Conservation (phyloP, 2,113 vertebrate genomes). For the Apodemus sylvaticus region DNA sequence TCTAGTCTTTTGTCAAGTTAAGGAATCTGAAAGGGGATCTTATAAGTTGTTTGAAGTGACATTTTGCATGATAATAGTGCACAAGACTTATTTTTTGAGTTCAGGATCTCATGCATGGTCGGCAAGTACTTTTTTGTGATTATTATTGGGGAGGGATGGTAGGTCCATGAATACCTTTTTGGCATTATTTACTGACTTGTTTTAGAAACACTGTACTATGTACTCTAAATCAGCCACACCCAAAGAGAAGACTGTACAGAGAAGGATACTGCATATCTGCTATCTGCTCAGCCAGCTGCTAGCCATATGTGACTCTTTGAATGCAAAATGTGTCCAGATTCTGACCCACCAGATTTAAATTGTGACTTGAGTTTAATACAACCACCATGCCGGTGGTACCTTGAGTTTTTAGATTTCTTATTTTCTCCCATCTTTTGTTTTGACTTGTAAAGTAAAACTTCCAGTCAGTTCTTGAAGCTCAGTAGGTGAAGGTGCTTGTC, state of each 20-base stretch:
- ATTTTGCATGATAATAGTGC: neutral
- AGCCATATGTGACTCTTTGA: neutral
- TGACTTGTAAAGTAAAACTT: neutral
- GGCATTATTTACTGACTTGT: neutral
- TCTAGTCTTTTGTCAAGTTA: neutral
- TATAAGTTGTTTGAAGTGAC: neutral
- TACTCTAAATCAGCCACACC: neutral
- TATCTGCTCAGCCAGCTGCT: neutral
- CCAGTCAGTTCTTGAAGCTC: neutral
- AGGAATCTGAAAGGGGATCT: neutral
- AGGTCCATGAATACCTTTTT: neutral
- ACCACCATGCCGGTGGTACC: neutral
- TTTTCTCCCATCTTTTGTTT: neutral
- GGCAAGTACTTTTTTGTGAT: neutral
- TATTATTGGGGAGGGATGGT: neutral
- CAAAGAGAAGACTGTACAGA: neutral
- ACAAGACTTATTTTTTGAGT: neutral
- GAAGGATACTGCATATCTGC: neutral
- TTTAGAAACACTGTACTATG: neutral
- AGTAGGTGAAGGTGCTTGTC: neutral
- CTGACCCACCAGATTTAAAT: neutral
- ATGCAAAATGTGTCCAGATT: neutral
- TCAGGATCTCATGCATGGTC: neutral
- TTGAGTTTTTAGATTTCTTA: neutral
- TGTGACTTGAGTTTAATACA: constrained; percentile 9